phyloP scores from a whole-genome alignment of 2,113 vertebrate genomes.

The Miniopterus natalensis region DNA sequence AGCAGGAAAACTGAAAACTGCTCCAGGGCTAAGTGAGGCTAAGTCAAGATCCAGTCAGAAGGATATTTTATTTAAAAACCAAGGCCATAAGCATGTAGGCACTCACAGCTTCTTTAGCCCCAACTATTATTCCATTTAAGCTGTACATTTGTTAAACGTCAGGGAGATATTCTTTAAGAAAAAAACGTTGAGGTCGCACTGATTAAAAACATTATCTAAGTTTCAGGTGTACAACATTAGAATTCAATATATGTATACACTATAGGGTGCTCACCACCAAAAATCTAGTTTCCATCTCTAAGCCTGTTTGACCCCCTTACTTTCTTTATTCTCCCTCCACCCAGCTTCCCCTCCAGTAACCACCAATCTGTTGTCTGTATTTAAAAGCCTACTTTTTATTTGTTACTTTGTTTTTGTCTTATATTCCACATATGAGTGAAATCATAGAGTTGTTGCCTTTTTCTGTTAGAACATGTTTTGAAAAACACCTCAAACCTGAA shows the following conservation, averaged over 20 bases:
- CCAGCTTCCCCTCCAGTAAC: neutral
- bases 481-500: neutral
- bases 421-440: neutral
- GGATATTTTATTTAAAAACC: slow-evolving; percentile 48
- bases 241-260: neutral
- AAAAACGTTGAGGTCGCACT: neutral
- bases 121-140: neutral
- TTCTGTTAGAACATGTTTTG: neutral
- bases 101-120: neutral
- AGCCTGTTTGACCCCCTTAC: neutral
- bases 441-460: neutral
- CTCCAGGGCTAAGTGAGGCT: neutral
- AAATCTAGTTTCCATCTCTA: neutral
- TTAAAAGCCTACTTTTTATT: neutral
- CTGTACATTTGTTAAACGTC: neutral
- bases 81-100: neutral
- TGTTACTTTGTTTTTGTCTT: neutral
- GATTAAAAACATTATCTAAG: neutral
- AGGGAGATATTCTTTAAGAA: neutral
- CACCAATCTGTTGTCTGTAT: neutral
- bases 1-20: neutral
- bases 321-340: neutral
- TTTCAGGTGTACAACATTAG: neutral
- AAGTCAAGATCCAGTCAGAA: neutral
- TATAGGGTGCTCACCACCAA: neutral